Percentiles rank a stretch among this genome's conserved stretches.
Conservation (phyloP, 2,113 vertebrate genomes). For the Misgurnus anguillicaudatus region DNA sequence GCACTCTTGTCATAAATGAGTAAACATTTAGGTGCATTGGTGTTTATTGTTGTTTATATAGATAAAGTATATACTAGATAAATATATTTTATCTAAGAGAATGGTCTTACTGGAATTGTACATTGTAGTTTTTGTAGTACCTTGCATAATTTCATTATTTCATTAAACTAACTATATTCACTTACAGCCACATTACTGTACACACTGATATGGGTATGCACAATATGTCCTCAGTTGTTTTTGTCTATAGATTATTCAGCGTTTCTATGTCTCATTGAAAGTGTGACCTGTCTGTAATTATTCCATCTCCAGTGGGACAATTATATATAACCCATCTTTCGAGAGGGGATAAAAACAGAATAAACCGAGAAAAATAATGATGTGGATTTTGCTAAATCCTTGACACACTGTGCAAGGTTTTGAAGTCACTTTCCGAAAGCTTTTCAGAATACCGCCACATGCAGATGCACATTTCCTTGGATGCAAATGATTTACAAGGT, state of each 20-base stretch:
- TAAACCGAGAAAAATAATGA: slow-evolving; percentile 57
- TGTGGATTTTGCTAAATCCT: slow-evolving; percentile 57
- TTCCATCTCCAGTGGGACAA: slow-evolving; percentile 69
- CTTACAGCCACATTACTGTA: no score
- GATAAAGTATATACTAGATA: neutral
- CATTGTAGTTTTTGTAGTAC: no score
- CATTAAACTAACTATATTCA: neutral
- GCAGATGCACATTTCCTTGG: slow-evolving; percentile 47
- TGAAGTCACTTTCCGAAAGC: slow-evolving; percentile 53
- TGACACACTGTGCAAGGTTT: slow-evolving; percentile 40
- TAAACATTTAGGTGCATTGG: neutral
- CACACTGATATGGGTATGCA: neutral
- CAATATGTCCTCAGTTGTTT: neutral
- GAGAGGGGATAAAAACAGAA: slow-evolving; percentile 26
- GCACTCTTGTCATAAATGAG: neutral
- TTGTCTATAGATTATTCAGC: neutral
- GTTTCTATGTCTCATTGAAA: slow-evolving; percentile 31
- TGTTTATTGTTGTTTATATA: neutral
- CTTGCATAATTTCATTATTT: no score
- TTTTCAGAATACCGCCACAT: slow-evolving; percentile 51
- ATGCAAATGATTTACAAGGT: slow-evolving; percentile 64
- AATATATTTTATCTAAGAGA: neutral
- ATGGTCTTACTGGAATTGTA: neutral
- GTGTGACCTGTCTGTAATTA: slow-evolving; percentile 64
- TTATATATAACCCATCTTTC: slow-evolving; percentile 64